phyloP scores from a whole-genome alignment of 2,888 invertebrate species.

The Conomelus anceps region DNA sequence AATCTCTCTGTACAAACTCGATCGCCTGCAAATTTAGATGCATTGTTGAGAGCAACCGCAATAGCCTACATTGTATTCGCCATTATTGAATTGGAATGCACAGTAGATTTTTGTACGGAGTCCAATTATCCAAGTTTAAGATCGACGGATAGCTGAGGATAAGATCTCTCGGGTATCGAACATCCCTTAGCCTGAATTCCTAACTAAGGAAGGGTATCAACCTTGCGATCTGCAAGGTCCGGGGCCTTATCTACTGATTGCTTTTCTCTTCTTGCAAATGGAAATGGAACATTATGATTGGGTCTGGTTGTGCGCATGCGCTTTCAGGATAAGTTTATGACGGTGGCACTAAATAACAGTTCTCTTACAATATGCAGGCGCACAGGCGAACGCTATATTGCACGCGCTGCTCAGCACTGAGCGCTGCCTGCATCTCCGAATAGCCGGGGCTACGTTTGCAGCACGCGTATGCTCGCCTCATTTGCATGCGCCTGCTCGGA shows the following conservation, averaged over 20 bases:
- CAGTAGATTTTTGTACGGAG: not conserved
- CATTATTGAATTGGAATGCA: not conserved
- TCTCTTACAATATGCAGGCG: not conserved
- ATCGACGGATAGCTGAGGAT: not conserved
- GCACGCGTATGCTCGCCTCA: not conserved
- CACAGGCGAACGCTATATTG: not conserved
- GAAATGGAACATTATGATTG: not conserved
- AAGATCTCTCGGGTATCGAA: not conserved
- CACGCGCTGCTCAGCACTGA: not conserved
- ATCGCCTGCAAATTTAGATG: not conserved
- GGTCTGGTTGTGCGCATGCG: not conserved
- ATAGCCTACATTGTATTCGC: not conserved
- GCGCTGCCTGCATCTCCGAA: not conserved
- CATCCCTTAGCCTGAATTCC: not conserved
- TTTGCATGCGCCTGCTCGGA: not conserved
- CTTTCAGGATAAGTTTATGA: not conserved
- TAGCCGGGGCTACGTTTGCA: not conserved
- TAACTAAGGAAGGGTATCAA: not conserved
- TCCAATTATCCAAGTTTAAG: not conserved
- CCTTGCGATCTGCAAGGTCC: not conserved
- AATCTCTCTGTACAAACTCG: not conserved
- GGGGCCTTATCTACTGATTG: not conserved
- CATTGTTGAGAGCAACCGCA: not conserved
- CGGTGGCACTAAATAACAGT: not conserved
- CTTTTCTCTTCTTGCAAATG: not conserved